Base-by-base conservation (phyloP, 1,140 invertebrate species). In the Trichonephila clavipes region DNA sequence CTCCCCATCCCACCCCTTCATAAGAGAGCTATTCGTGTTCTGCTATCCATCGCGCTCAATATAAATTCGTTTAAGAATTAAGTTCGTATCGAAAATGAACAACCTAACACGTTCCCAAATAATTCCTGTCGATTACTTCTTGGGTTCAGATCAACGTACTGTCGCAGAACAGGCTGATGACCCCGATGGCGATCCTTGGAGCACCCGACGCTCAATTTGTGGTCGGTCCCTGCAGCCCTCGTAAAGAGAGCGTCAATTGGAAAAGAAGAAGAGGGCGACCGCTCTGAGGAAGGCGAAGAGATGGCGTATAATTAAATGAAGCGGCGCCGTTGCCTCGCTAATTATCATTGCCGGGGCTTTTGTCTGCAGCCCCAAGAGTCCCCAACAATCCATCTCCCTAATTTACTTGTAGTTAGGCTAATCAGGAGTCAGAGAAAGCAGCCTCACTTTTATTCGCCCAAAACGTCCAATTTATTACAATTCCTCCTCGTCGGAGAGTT, bases 371-470 rank as follows among this genome's bases (percentile, higher is more conserved):
- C 59, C 59, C 62, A 69, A 34, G 64, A 40, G 40, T 64, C 64
- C 14, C 72, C 81, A 51, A 87, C 91, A 92, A 92, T 92, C 83
- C 82, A 92, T 92, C 91, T 92, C 83, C 62, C 91, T 92, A 92
- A 92, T 92, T 92, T 92, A 92, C 91, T 92, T 87, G 91, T 87
- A 92, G 91, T 92, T 92, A 92, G 91, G 28, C 91, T 92, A 92
- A 92, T 92, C 82, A 92, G 91, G 83, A 92, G 81, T 82, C 82
- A 92, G 69, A 66, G 62, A 88, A 88, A 69, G 87, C 62, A 28
- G 69, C 59, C 77, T 18, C 66, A 81, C 66, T 92, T 90, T 90
- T 90, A 90, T 90, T 59, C 77, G 44, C 82, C 77, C 81, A 51
- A 85, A 92, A 92, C 62, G 82, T 44, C 83, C 83, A 59, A 92